phyloP scores from a whole-genome alignment of 1,140 invertebrate genomes.

The Phenacoccus solenopsis region DNA sequence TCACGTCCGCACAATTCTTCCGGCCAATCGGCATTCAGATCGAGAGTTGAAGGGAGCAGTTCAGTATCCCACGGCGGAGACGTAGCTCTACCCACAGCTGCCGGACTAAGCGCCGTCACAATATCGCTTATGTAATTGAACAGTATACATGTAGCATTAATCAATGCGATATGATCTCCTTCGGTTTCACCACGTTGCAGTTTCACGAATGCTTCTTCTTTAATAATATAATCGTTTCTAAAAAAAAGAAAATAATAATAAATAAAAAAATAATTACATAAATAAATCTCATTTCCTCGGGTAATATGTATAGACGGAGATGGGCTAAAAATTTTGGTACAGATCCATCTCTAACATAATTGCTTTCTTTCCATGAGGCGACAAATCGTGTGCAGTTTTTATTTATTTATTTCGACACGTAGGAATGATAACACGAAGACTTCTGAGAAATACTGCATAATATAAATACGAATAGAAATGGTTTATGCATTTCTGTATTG shows the following conservation, averaged over 20 bases:
- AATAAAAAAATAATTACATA: too few species aligned
- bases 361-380: too few species aligned
- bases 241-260: background rate
- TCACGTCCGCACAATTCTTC: constrained; percentile 51
- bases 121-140: constrained; percentile 54
- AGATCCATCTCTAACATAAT: too few species aligned
- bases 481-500: too few species aligned
- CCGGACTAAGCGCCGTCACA: constrained; percentile 32
- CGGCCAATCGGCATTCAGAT: constrained; percentile 65
- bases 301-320: too few species aligned
- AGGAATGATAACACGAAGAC: too few species aligned
- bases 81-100: constrained; percentile 37
- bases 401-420: too few species aligned
- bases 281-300: too few species aligned
- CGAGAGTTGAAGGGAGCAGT: constrained; percentile 48
- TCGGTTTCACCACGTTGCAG: constrained; percentile 5
- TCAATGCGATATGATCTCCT: constrained; percentile 3
- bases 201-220: background rate
- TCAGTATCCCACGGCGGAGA: constrained; percentile 69
- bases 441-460: too few species aligned
- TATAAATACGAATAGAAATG: too few species aligned
- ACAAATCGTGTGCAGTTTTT: too few species aligned
- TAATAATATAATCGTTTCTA: background rate
- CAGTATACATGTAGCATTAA: constrained; percentile 44
- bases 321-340: too few species aligned